Base-by-base conservation (phyloP, 2,113 vertebrate genomes). In the Pomatostomus ruficeps region DNA sequence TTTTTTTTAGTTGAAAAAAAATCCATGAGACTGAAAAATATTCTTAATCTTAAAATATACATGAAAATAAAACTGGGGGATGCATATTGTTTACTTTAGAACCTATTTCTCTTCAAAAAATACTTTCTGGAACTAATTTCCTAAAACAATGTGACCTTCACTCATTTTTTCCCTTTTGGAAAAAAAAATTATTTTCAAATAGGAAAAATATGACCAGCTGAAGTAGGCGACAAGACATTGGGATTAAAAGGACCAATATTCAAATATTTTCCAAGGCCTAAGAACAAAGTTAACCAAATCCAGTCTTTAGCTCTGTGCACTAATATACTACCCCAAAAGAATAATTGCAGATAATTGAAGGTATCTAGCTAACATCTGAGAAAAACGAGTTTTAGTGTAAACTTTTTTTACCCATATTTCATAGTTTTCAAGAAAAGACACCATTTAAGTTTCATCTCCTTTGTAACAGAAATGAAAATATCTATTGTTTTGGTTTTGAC, bases 111-210 rank as follows among this genome's bases (percentile, higher is more conserved):
- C 93, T 93, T 79, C 66, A 85, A 95, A 17, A 91, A 95, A 90
- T 82, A 54, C 16, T 85, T 85, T 94, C 81, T 94, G 90, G 62
- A 94, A 88, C 23, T 88, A 72, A 91, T 95, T 96, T 82, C 38
- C 36, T 85, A 62, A 79, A 94, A 79, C 78, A 93, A 85, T 95
- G 62, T 88, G 45, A 73, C 10, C 11, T 62, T 74, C 51, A 54
- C 29, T 93, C 13, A 68, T 63, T 79, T 94, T 59, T 88, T 79
- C 24, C 40, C 52, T 68, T 63, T 68, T 82, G n/a, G 61, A 40
- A 75, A 91, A 79, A 79, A 74, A 38, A 87, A 33, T 18, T 62
- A 59, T 38, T 74, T 87, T 79, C 2, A 16, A 73, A 91, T 75
- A 70, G 38, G 42, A 90, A 94, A 93, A 93, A 70, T 35, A 72